Base-by-base conservation (phyloP, 2,113 vertebrate species). In the Cebidichthys violaceus region DNA sequence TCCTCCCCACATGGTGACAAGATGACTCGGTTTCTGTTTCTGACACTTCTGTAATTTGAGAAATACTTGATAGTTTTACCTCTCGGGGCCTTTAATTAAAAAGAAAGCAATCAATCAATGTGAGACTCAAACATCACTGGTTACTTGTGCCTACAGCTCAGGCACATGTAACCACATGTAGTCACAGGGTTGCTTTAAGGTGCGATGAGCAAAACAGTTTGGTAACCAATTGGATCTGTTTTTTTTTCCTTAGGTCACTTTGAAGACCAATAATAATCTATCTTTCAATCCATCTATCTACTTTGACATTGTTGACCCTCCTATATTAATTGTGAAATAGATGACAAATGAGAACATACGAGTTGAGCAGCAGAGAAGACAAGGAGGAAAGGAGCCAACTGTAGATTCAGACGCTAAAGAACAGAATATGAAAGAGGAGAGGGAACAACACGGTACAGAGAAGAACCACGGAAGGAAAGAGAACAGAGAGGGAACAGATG, bases 401-500 rank as follows among this genome's bases (percentile, higher is more conserved):
- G 17, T 11, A 24, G 31, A 24, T 41, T 54, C 4, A 22, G 20
- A 62, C 13, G 4, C 14, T 27, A 35, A 8, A 55, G 27, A 3
- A 74, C 0, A 61, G 50, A 52, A 41, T 29, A 29, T 55, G 54
- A 45, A 72, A 66, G 27, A 72, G 18, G 6, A 54, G 41, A 57
- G 37, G 7, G 52, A n/a, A n/a, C n/a, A n/a, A 55, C 31, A 54
- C 3, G 3, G 29, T 6, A 64, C 33, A 64, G 64, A 27, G 27
- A 79, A 37, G 22, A 27, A 65, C 10, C 6, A 27, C 43, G 13
- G 14, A 20, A 31, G 9, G 4, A 17, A 7, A 68, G 20, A 27
- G 33, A 33, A 80, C 17, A 79, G 52, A 17, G 9, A 66, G n/a
- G 18, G 31, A 37, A 75, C 17, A 81, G 47, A 37, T 50, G 18